Percentiles rank a stretch among this genome's conserved stretches.
Evolutionary conservation across 2,888 invertebrate genomes (phyloP).

Genomic region (Amblyjoppa fuscipennis): DNA sequence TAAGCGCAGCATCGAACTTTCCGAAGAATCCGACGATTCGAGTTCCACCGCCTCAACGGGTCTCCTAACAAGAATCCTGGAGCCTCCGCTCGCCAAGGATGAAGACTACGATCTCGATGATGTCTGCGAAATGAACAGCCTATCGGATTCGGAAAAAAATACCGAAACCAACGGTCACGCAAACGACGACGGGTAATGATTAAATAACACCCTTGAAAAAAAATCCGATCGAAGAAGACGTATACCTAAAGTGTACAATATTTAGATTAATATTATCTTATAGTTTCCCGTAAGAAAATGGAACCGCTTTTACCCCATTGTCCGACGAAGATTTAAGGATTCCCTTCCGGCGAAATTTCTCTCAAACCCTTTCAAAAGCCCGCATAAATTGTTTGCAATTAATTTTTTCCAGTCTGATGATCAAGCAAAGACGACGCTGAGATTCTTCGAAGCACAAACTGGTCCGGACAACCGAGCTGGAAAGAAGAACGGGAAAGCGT

Average conservation of each 20-base stretch:
- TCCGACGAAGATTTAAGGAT: neutral
- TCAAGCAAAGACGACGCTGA: slow-evolving; percentile 58
- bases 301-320: neutral
- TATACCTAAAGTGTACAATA: neutral
- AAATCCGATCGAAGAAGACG: neutral
- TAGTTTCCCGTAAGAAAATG: neutral
- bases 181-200: slow-evolving; percentile 71
- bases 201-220: neutral
- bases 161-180: slow-evolving; percentile 72
- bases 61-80: slow-evolving; percentile 73
- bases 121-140: slow-evolving; percentile 59
- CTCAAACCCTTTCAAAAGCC: neutral
- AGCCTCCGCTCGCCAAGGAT: slow-evolving; percentile 74
- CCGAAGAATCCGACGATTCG: slow-evolving; percentile 72
- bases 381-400: neutral
- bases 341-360: neutral
- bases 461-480: neutral
- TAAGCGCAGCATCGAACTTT: slow-evolving; percentile 78
- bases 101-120: slow-evolving; percentile 71
- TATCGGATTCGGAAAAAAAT: slow-evolving; percentile 64
- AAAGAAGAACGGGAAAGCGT: slow-evolving; percentile 15
- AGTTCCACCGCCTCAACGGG: slow-evolving; percentile 71
- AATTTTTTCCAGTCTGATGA: slow-evolving; percentile 52
- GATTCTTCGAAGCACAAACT: slow-evolving; percentile 2
- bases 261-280: neutral